Percentiles rank a stretch among this genome's conserved stretches.
These are phyloP conservation scores for Chrysaora quinquecirrha DNA, from an alignment of 30 jellyfish, hydroid and myxozoan species.

Conservation along the genomic window DNA sequence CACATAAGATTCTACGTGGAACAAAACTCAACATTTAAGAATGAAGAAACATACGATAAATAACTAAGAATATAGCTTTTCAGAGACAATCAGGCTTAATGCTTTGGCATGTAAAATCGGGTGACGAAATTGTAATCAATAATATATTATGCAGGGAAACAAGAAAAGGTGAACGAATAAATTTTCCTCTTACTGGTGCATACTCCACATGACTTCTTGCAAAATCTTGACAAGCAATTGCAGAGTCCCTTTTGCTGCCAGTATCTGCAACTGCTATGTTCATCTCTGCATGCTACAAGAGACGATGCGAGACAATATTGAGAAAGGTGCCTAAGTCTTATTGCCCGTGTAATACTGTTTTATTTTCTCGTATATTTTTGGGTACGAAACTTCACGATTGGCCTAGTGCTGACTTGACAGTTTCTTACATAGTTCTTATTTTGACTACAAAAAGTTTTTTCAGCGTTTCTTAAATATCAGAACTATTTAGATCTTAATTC, in stretches of 20 bases:
- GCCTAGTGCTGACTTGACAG: no score
- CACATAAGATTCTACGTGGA: not conserved
- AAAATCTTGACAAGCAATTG: slow-evolving; percentile 23
- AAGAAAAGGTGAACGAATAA: no score
- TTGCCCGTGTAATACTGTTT: no score
- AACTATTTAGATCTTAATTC: no score
- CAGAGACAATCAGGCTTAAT: not conserved
- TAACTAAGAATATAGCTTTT: not conserved
- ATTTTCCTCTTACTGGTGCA: slow-evolving; percentile 14
- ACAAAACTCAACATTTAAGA: not conserved
- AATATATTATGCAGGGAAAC: no score
- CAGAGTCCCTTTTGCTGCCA: slow-evolving; percentile 30
- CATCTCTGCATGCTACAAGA: slow-evolving; percentile 31
- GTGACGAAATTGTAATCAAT: no score
- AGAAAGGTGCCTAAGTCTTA: not conserved
- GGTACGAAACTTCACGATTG: no score
- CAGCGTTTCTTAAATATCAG: no score
- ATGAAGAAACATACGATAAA: not conserved
- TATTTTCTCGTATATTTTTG: no score
- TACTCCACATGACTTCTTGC: slow-evolving; percentile 38
- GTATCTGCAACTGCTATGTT: slow-evolving; percentile 18
- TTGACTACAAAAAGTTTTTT: no score
- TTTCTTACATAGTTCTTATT: no score
- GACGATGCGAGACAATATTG: not conserved
- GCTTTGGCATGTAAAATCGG: not conserved